phyloP scores from a whole-genome alignment of 2,888 invertebrate genomes.

The Villa cingulata region DNA sequence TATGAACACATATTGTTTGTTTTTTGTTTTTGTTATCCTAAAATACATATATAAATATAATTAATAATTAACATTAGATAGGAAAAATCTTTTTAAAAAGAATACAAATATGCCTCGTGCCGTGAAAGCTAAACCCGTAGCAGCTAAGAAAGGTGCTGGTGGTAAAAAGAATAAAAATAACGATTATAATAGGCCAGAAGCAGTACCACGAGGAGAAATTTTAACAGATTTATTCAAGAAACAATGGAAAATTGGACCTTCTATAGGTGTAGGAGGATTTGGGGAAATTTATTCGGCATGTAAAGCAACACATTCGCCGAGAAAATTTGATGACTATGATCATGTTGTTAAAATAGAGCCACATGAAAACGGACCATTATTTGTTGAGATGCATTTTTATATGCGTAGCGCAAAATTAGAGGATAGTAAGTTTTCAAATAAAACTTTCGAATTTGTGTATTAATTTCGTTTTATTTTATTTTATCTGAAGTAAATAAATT shows the following conservation, averaged over 20 bases:
- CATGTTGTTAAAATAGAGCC: conserved; percentile 79
- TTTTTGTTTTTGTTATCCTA: too few species aligned
- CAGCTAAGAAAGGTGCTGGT: background rate
- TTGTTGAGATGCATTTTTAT: conserved; percentile 88
- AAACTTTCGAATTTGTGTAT: too few species aligned
- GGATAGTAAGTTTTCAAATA: conserved; percentile 47
- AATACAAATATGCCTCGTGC: conserved; percentile 15
- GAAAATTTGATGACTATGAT: conserved; percentile 43
- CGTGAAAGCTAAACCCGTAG: conserved; percentile 13
- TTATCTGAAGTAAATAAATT: conserved; percentile 51
- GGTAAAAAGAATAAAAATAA: conserved; percentile 22
- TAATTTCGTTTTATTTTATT: conserved; percentile 11
- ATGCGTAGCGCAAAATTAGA: conserved; percentile 57
- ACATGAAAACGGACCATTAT: conserved; percentile 82
- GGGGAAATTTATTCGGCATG: conserved; percentile 84
- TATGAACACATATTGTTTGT: too few species aligned
- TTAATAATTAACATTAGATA: too few species aligned
- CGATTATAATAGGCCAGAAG: conserved; percentile 30
- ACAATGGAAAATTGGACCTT: conserved; percentile 72
- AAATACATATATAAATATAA: too few species aligned
- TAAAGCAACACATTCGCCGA: conserved; percentile 41
- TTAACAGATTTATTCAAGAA: conserved; percentile 63
- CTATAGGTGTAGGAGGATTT: conserved; percentile 86
- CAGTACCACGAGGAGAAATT: conserved; percentile 48
- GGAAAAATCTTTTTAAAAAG: background rate